Evolutionary conservation across 2,888 invertebrate genomes (phyloP).

Genomic region (Phyllotreta cruciferae): DNA sequence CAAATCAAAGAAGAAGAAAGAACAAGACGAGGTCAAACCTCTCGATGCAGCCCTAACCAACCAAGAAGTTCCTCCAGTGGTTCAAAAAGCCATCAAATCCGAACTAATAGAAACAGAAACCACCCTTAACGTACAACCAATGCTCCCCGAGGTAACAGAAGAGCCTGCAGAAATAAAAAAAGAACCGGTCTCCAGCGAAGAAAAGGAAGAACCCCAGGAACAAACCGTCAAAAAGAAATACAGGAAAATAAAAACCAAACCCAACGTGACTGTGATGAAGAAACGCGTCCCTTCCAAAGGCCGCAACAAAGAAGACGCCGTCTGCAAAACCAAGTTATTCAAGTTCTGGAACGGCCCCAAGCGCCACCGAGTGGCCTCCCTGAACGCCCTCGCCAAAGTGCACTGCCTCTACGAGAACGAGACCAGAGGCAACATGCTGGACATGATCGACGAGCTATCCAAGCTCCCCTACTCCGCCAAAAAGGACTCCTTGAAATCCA

Average conservation of each 20-base stretch:
- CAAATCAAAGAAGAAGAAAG: conserved; percentile 20
- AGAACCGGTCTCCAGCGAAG: conserved; percentile 36
- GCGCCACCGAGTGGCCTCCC: conserved; percentile 84
- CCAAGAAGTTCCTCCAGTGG: not conserved
- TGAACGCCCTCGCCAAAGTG: conserved; percentile 89
- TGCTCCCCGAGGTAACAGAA: conserved; percentile 9
- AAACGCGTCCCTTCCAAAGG: conserved; percentile 36
- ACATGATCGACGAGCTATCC: conserved; percentile 47
- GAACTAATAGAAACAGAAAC: conserved; percentile 8
- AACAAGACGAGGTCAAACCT: conserved; percentile 5
- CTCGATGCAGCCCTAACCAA: not conserved
- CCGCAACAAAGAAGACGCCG: conserved; percentile 35
- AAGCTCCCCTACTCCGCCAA: conserved; percentile 30
- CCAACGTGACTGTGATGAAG: conserved; percentile 44
- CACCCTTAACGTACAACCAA: conserved; percentile 11
- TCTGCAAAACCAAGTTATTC: conserved; percentile 53
- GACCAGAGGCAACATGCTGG: conserved; percentile 72
- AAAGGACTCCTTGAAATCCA: conserved; percentile 24
- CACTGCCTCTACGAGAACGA: conserved; percentile 92
- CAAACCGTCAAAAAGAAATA: conserved; percentile 23
- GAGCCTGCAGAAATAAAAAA: conserved; percentile 43
- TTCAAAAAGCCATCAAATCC: conserved; percentile 11
- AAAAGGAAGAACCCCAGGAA: conserved; percentile 9
- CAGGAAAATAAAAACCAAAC: conserved; percentile 40
- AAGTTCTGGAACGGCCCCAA: conserved; percentile 81